Evolutionary conservation across 2,888 invertebrate species (phyloP).

Genomic region (Ommatoiulus sabulosus): DNA sequence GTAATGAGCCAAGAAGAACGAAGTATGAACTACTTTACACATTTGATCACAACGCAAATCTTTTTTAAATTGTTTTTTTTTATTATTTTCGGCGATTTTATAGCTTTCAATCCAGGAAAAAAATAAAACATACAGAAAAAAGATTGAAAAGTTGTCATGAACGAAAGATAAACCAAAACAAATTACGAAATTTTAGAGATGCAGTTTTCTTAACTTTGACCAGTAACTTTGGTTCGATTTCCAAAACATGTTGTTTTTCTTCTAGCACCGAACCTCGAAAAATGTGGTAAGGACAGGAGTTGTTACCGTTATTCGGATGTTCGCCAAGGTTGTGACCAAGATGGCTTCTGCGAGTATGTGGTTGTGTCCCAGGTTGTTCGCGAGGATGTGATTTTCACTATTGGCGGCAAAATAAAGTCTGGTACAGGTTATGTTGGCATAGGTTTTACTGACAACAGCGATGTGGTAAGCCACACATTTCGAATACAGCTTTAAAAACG

Average conservation of each 20-base stretch:
- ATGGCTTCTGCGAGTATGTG: slow-evolving; percentile 8
- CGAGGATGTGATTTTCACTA: slow-evolving; percentile 53
- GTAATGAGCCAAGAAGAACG: too few species aligned
- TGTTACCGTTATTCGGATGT: slow-evolving; percentile 55
- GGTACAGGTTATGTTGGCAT: slow-evolving; percentile 54
- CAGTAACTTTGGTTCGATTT: background rate
- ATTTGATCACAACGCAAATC: too few species aligned
- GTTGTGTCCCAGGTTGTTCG: slow-evolving; percentile 55
- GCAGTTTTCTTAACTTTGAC: too few species aligned
- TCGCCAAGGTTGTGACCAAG: background rate
- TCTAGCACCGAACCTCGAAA: slow-evolving; percentile 49
- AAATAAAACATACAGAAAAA: too few species aligned
- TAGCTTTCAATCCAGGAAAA: too few species aligned
- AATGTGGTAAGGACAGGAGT: slow-evolving; percentile 52
- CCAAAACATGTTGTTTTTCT: slow-evolving; percentile 1
- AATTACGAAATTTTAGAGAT: too few species aligned
- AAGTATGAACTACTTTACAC: too few species aligned
- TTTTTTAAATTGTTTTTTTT: too few species aligned
- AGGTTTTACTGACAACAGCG: slow-evolving; percentile 42
- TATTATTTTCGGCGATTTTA: too few species aligned
- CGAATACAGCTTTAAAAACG: background rate
- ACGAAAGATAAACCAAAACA: too few species aligned
- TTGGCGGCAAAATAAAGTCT: slow-evolving; percentile 48
- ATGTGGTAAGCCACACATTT: slow-evolving; percentile 37
- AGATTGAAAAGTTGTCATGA: too few species aligned